Percentiles rank a stretch among this genome's conserved stretches.
phyloP scores from a whole-genome alignment of 2,113 vertebrate species.

The Hippocampus barbouri region DNA sequence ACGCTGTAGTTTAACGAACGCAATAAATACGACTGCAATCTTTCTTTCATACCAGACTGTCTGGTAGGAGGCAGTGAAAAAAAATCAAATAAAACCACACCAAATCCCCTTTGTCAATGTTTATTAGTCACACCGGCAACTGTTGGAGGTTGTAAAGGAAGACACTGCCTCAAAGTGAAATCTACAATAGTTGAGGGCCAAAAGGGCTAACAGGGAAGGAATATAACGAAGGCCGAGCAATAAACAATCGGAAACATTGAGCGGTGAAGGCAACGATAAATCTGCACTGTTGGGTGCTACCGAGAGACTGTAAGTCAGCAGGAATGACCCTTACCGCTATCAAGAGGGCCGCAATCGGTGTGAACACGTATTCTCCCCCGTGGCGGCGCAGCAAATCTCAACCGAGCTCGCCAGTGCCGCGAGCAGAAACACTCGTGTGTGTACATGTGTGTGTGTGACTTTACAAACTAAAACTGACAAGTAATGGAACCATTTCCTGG shows the following conservation, averaged over 20 bases:
- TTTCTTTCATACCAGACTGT: not conserved
- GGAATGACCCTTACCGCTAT: constrained; percentile 3
- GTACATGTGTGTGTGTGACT: not conserved
- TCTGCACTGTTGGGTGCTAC: not conserved
- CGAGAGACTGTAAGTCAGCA: constrained; percentile 5
- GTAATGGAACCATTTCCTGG: not conserved
- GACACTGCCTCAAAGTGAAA: not conserved
- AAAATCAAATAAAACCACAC: not conserved
- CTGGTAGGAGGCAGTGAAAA: not conserved
- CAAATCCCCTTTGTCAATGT: not conserved
- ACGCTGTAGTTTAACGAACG: not conserved
- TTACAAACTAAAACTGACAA: not conserved
- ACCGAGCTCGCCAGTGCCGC: not conserved
- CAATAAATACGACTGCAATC: not conserved
- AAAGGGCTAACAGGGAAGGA: not conserved
- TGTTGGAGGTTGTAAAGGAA: not conserved
- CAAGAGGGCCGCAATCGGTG: not conserved
- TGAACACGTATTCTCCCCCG: not conserved
- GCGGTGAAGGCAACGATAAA: not conserved
- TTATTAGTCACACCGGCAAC: not conserved
- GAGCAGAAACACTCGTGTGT: not conserved
- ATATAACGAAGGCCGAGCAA: not conserved
- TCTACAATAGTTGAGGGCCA: not conserved
- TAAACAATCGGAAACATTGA: not conserved
- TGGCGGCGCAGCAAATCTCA: constrained; percentile 10